These are phyloP conservation scores for Lucilia sericata DNA, from an alignment of 1,140 invertebrate genomes.

Conservation along the genomic window DNA sequence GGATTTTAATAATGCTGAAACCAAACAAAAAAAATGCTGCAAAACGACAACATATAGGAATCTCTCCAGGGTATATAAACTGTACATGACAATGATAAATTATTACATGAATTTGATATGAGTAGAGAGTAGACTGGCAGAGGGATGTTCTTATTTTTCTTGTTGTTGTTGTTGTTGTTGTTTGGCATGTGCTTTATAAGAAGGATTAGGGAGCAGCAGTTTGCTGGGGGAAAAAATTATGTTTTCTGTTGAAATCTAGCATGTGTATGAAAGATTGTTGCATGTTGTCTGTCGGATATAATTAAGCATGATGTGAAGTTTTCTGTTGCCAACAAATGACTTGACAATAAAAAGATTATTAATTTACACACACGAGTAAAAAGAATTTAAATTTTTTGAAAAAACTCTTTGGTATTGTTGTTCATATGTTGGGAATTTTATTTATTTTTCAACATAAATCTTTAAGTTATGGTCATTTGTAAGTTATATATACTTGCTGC, in stretches of 20 bases:
- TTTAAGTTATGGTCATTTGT: not conserved
- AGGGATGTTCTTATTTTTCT: not conserved
- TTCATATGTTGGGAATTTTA: too few relatives aligned
- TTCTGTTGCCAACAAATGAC: slow-evolving; percentile 11
- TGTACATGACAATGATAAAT: slow-evolving; percentile 24
- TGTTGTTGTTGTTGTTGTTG: not conserved
- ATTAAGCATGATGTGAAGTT: not conserved
- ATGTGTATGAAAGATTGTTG: not conserved
- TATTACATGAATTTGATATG: slow-evolving; percentile 27
- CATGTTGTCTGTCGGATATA: not conserved
- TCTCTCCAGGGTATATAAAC: slow-evolving; percentile 16
- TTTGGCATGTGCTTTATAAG: too few relatives aligned
- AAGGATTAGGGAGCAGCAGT: not conserved
- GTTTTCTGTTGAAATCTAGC: not conserved
- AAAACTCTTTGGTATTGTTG: not conserved
- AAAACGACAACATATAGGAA: not conserved
- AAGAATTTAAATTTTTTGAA: not conserved
- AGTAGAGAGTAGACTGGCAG: not conserved
- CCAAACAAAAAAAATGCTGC: not conserved
- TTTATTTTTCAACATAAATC: not conserved
- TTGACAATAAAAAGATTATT: not conserved
- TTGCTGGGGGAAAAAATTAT: not conserved
- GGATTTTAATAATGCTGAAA: slow-evolving; percentile 13
- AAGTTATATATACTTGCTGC: not conserved
- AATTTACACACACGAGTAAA: not conserved